Percentiles rank a stretch among this genome's conserved stretches.
Evolutionary conservation across 2,113 vertebrate species (phyloP).

Genomic region (Paracanthobrama guichenoti): DNA sequence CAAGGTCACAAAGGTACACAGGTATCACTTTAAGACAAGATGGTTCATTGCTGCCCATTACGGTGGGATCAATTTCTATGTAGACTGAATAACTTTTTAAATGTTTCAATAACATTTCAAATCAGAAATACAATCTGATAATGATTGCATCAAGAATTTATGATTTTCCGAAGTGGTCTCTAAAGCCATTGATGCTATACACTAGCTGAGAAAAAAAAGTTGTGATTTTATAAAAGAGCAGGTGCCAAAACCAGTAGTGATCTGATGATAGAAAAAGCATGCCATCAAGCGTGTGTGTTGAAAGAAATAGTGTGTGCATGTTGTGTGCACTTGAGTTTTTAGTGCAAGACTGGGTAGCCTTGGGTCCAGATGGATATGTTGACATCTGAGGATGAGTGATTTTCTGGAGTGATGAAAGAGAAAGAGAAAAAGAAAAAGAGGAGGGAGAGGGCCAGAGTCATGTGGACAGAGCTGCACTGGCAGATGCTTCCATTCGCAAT

Average conservation of each 20-base stretch:
- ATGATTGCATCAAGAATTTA: background rate
- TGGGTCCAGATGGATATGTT: constrained; percentile 56
- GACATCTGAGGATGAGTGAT: constrained; percentile 55
- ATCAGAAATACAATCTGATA: background rate
- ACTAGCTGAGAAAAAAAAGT: constrained; percentile 32
- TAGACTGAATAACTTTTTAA: background rate
- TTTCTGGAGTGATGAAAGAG: constrained; percentile 52
- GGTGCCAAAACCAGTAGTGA: constrained; percentile 52
- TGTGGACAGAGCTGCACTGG: constrained; percentile 45
- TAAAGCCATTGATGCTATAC: constrained; percentile 26
- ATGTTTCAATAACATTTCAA: constrained; percentile 7
- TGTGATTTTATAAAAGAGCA: constrained; percentile 57
- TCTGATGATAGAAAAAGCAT: constrained; percentile 52
- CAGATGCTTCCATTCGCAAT: constrained; percentile 56
- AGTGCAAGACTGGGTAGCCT: constrained; percentile 35
- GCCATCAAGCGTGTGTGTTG: constrained; percentile 28
- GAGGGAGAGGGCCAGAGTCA: constrained; percentile 39
- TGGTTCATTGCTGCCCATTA: background rate
- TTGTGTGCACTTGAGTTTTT: constrained; percentile 23
- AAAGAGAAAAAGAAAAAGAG: constrained; percentile 43
- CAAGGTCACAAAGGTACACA: background rate
- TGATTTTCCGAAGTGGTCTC: background rate
- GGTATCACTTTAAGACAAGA: background rate
- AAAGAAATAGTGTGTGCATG: constrained; percentile 29
- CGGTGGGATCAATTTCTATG: background rate